phyloP scores from a whole-genome alignment of 2,888 invertebrate genomes.

The Gymnocheta viridis region DNA sequence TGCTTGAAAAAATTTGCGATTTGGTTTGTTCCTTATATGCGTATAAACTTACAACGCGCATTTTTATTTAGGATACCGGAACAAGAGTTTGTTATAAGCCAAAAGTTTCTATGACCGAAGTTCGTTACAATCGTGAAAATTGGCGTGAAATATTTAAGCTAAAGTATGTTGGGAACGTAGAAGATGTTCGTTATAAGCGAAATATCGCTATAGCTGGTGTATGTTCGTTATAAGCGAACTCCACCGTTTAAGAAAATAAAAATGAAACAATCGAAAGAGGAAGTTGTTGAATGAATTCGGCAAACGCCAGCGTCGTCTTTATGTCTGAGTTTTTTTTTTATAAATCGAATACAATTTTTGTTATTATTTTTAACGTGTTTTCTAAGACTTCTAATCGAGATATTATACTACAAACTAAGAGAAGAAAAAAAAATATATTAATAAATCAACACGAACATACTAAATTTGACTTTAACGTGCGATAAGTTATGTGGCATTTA shows the following conservation, averaged over 20 bases:
- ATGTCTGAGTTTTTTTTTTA: constrained; percentile 28
- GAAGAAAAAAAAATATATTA: background rate
- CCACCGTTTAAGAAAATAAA: background rate
- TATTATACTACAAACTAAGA: background rate
- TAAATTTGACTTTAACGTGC: constrained; percentile 8
- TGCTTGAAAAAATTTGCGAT: no score
- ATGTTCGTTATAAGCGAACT: no score
- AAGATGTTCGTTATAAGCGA: no score
- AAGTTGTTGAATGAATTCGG: constrained; percentile 35
- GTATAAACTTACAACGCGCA: no score
- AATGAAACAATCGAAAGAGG: constrained; percentile 16
- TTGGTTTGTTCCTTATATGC: no score
- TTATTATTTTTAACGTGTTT: background rate
- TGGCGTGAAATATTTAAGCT: no score
- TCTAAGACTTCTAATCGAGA: background rate
- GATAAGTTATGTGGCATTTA: constrained; percentile 17
- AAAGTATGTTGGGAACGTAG: no score
- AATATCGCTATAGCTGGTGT: no score
- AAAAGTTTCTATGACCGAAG: no score
- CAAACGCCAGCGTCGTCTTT: constrained; percentile 3
- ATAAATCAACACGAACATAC: background rate
- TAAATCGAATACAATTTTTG: background rate
- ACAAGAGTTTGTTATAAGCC: no score
- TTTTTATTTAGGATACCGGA: no score
- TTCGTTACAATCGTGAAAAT: no score